These are phyloP conservation scores for Apomyelois bistriatella DNA, from an alignment of 2,888 invertebrate genomes.

Conservation along the genomic window DNA sequence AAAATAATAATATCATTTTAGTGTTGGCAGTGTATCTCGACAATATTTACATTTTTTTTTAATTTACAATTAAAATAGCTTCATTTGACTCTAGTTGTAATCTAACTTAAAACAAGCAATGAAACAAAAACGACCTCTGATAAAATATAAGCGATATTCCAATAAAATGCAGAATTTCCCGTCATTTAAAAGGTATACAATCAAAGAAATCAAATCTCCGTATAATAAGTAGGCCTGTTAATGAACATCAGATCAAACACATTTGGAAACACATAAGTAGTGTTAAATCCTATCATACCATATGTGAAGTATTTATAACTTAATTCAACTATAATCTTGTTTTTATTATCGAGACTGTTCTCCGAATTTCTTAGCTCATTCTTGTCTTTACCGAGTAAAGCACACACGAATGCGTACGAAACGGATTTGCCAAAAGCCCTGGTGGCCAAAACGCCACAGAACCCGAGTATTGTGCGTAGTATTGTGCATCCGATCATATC, in stretches of 20 bases:
- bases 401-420: conserved; percentile 85
- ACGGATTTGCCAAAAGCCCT: conserved; percentile 84
- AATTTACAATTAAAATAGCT: too few relatives aligned
- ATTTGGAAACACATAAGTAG: conserved; percentile 87
- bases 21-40: too few relatives aligned
- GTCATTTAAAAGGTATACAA: too few relatives aligned
- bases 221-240: conserved; percentile 90
- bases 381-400: conserved; percentile 83
- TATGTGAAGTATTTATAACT: conserved; percentile 91
- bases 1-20: too few relatives aligned
- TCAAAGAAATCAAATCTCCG: conserved; percentile 83
- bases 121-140: too few relatives aligned
- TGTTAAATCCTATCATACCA: conserved; percentile 88
- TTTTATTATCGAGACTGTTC: conserved; percentile 83
- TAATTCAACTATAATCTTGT: conserved; percentile 88
- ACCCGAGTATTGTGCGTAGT: conserved; percentile 87
- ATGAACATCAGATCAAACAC: conserved; percentile 88
- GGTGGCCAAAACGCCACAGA: conserved; percentile 85
- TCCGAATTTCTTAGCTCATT: conserved; percentile 83
- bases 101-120: too few relatives aligned
- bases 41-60: too few relatives aligned
- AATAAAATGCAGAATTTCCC: too few relatives aligned
- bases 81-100: too few relatives aligned
- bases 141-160: neutral
- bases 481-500: conserved; percentile 84